Evolutionary conservation across 2,888 invertebrate genomes (phyloP).

Genomic region (Apodemia zela): DNA sequence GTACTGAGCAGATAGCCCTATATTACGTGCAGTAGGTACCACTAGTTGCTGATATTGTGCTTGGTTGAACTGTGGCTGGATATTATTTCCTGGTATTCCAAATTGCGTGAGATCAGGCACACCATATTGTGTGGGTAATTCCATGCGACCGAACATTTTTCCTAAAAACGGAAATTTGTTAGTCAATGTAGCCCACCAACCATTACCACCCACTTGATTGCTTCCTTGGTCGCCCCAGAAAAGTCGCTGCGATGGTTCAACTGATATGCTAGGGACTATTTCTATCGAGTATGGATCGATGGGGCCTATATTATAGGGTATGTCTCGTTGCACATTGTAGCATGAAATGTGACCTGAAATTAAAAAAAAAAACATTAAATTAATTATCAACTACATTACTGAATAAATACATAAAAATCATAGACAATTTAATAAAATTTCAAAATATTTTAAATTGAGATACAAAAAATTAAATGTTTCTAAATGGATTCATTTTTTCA

Average conservation of each 20-base stretch:
- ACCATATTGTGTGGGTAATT: conserved; percentile 53
- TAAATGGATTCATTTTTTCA: too few species aligned
- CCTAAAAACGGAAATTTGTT: conserved; percentile 69
- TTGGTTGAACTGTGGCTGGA: conserved; percentile 35
- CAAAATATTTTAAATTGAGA: too few species aligned
- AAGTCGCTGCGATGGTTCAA: conserved; percentile 62
- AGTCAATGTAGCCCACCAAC: conserved; percentile 62
- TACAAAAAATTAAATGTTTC: too few species aligned
- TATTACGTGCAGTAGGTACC: neutral
- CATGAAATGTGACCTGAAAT: conserved; percentile 57
- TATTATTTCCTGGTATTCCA: conserved; percentile 28
- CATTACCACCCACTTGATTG: conserved; percentile 70
- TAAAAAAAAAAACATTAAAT: conserved; percentile 6
- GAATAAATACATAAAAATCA: too few species aligned
- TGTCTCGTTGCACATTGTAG: conserved; percentile 59
- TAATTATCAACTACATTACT: too few species aligned
- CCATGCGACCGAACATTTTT: conserved; percentile 68
- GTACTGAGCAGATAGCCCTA: conserved; percentile 8
- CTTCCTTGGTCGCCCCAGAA: conserved; percentile 65
- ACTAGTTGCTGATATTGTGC: conserved; percentile 25
- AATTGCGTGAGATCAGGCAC: conserved; percentile 38
- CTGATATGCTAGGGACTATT: conserved; percentile 45
- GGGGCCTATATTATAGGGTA: conserved; percentile 56
- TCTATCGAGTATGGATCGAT: conserved; percentile 56
- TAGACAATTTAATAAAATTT: neutral